Conservation (phyloP, 2,113 vertebrate genomes). For the Elachura formosa region DNA sequence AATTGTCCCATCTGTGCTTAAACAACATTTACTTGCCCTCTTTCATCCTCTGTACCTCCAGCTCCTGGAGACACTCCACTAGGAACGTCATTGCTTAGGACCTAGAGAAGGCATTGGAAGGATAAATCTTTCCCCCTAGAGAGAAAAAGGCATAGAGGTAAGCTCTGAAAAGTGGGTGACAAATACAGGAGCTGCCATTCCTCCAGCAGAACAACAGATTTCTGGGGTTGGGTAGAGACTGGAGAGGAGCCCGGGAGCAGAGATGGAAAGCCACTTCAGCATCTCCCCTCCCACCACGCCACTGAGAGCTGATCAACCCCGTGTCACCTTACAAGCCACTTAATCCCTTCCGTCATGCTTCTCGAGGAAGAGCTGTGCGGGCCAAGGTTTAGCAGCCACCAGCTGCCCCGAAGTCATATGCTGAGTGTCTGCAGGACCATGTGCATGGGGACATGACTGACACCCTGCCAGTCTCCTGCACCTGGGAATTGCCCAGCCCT, state of each 20-base stretch:
- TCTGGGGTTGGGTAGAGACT: not conserved
- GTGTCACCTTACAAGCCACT: constrained; percentile 63
- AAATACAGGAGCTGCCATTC: not conserved
- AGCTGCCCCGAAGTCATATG: constrained; percentile 55
- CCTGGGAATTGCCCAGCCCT: constrained; percentile 41
- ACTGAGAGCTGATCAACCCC: constrained; percentile 16
- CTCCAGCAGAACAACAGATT: not conserved
- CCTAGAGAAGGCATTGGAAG: not conserved
- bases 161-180: not conserved
- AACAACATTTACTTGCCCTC: not conserved
- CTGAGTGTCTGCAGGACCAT: not conserved
- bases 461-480: constrained; percentile 2
- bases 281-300: not conserved
- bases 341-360: constrained; percentile 64
- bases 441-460: constrained; percentile 52
- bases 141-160: not conserved
- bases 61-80: not conserved
- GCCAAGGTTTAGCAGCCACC: constrained; percentile 39
- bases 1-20: not conserved
- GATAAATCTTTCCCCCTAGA: not conserved
- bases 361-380: constrained; percentile 9
- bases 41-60: not conserved
- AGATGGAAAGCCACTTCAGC: not conserved
- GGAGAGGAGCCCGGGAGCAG: not conserved
- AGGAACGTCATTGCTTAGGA: not conserved